Conservation (phyloP, 2,797 vertebrate genomes). For the Acanthopagrus latus region DNA sequence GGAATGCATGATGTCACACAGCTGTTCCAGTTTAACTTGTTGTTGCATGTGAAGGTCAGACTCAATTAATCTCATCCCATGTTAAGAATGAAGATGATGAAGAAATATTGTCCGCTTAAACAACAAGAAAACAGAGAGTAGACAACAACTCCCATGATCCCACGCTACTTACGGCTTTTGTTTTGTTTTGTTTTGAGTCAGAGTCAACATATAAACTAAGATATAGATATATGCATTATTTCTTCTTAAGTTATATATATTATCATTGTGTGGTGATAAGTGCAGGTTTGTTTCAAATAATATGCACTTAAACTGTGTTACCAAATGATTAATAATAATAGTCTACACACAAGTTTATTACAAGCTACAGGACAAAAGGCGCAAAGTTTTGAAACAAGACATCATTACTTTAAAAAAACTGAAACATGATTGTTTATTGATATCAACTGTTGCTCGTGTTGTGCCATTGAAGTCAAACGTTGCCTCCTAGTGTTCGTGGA, state of each 20-base stretch:
- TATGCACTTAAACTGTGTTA: not conserved
- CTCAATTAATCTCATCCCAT: too few species aligned
- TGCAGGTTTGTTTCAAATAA: not conserved
- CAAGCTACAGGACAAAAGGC: not conserved
- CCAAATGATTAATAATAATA: not conserved
- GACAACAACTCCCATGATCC: too few species aligned
- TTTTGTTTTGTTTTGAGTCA: too few species aligned
- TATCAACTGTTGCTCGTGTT: not conserved
- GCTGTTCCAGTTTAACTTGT: too few species aligned
- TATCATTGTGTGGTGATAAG: not conserved
- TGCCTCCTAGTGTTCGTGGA: constrained; percentile 65
- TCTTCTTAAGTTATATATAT: not conserved
- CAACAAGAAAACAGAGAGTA: too few species aligned
- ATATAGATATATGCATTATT: not conserved
- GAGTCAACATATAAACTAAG: not conserved
- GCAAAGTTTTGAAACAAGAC: not conserved
- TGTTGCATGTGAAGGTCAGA: too few species aligned
- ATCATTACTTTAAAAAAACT: not conserved
- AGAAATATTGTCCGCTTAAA: too few species aligned
- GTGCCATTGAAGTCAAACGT: constrained; percentile 22
- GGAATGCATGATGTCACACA: too few species aligned
- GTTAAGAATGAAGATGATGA: too few species aligned
- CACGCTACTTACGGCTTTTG: too few species aligned
- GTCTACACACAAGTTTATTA: not conserved
- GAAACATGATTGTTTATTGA: not conserved